A percentile compares a stretch with the other conserved stretches of the same genome.
Conservation (phyloP, 2,888 invertebrate species). For the Ormyrus labotus region DNA sequence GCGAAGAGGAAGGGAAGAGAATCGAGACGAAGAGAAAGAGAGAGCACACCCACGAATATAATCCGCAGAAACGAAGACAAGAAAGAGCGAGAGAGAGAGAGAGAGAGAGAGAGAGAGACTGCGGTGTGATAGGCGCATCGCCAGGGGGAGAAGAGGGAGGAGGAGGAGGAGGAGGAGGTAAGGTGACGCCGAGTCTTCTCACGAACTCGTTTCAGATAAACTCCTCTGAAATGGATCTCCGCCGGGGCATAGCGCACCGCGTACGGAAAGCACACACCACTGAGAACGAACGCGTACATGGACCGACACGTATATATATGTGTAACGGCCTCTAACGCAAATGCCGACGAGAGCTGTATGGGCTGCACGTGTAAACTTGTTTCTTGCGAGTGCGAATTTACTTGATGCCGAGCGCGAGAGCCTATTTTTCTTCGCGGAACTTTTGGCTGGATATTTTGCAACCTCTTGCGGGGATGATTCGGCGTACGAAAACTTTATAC, state of each 20-base stretch:
- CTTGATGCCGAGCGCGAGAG: too few relatives aligned
- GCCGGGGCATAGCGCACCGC: conserved; percentile 50
- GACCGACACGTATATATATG: neutral
- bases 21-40: conserved; percentile 3
- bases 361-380: conserved; percentile 5
- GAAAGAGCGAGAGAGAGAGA: neutral
- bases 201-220: conserved; percentile 64
- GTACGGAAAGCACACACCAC: conserved; percentile 10
- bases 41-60: conserved; percentile 44
- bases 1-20: neutral
- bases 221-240: conserved; percentile 65
- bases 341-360: neutral
- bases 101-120: neutral
- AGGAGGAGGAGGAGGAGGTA: conserved; percentile 44
- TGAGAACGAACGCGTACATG: neutral
- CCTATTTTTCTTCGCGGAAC: too few relatives aligned
- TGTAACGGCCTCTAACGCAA: too few relatives aligned
- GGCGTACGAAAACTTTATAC: too few relatives aligned
- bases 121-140: conserved; percentile 1
- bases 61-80: neutral
- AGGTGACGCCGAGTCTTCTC: conserved; percentile 64
- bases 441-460: too few relatives aligned
- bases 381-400: neutral
- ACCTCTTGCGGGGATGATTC: too few relatives aligned
- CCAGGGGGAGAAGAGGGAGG: neutral